Percentiles rank a stretch among this genome's conserved stretches.
These are phyloP conservation scores for Lates calcarifer DNA, from an alignment of 2,113 vertebrate genomes.

Conservation along the genomic window DNA sequence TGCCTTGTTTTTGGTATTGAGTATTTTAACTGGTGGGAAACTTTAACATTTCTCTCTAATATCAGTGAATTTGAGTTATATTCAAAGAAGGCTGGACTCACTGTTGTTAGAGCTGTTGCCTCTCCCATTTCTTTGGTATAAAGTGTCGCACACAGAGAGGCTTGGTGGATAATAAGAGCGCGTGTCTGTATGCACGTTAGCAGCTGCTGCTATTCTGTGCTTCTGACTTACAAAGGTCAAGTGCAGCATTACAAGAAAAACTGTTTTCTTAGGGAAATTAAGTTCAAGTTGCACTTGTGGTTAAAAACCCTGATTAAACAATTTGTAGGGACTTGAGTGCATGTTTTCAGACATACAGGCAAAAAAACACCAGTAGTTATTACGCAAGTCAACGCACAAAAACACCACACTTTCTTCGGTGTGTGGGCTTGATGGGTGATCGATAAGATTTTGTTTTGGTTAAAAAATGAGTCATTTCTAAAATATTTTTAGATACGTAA, in stretches of 20 bases:
- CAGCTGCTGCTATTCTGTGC: neutral
- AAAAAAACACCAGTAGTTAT: neutral
- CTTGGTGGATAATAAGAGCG: neutral
- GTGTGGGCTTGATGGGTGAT: too few species aligned
- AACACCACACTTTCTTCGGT: too few species aligned
- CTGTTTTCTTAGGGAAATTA: neutral
- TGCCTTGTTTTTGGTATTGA: neutral
- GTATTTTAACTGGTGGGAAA: neutral
- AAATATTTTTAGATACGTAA: neutral
- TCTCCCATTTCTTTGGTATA: neutral
- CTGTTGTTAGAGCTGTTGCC: too few species aligned
- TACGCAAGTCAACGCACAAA: too few species aligned
- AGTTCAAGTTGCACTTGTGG: neutral
- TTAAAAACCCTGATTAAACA: neutral
- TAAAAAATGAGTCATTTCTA: neutral
- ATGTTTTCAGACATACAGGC: neutral
- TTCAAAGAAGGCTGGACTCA: neutral
- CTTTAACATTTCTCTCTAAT: neutral
- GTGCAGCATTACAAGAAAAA: neutral
- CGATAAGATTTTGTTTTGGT: neutral
- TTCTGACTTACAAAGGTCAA: neutral
- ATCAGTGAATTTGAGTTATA: neutral
- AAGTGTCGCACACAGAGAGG: neutral
- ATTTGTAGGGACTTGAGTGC: neutral
- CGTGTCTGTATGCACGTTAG: neutral